phyloP scores from a whole-genome alignment of 2,113 vertebrate species.

The Athene noctua region DNA sequence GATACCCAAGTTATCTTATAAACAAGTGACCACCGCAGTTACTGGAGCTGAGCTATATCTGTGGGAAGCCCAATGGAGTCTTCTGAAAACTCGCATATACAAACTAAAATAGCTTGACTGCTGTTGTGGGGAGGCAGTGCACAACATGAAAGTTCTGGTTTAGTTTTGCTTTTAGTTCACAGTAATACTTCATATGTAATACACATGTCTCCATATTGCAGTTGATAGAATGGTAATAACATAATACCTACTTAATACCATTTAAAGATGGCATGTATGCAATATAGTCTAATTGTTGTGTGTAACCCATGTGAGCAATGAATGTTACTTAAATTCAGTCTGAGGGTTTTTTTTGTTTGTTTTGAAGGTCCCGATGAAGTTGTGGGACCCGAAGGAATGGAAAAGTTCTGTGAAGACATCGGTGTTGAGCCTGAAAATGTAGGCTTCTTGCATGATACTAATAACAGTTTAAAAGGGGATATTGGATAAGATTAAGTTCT shows the following conservation, averaged over 20 bases:
- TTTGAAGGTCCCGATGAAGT: constrained; percentile 88
- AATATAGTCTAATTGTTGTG: not conserved
- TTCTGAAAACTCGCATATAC: not conserved
- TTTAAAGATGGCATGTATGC: not conserved
- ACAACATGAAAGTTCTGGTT: not conserved
- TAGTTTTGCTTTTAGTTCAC: not conserved
- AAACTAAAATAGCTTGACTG: not conserved
- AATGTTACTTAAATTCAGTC: not conserved
- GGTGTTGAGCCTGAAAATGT: constrained; percentile 97
- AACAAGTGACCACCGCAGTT: not conserved
- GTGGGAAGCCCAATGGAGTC: not conserved
- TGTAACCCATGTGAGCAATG: not conserved
- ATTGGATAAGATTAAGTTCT: not conserved
- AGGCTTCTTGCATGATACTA: constrained; percentile 63
- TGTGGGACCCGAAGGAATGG: constrained; percentile 95
- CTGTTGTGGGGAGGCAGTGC: not conserved
- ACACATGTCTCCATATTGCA: accelerated
- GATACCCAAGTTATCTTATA: not conserved
- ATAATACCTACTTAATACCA: not conserved
- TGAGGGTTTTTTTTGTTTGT: constrained; percentile 24
- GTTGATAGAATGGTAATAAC: not conserved
- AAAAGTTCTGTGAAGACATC: constrained; percentile 97
- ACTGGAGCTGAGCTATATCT: not conserved
- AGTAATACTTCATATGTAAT: not conserved
- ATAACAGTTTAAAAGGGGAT: not conserved